Base-by-base conservation (phyloP, 2,888 invertebrate genomes). In the Diachrysia chrysitis region DNA sequence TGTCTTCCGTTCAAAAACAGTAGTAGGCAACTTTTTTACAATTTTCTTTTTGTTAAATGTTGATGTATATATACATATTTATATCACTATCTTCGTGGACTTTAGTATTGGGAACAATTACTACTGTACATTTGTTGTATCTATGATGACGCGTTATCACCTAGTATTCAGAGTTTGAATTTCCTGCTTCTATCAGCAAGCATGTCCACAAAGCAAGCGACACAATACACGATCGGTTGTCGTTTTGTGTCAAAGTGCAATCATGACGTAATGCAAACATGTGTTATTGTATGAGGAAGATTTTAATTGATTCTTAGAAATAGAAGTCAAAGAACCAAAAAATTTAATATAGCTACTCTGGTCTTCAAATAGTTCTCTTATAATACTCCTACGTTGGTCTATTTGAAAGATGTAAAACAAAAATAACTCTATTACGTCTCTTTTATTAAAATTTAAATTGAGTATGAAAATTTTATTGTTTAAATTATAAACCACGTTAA, bases 91-190 rank as follows among this genome's bases (percentile, higher is more conserved):
- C 42, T n/a, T 6, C 42, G 6, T n/a, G 42, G n/a, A n/a, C 42
- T 42, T 42, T n/a, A 42, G 42, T 42, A 42, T 42, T 42, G n/a
- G 37, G 14, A 37, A 16, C 42, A 6, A 42, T 42, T 42, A n/a
- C n/a, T 42, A n/a, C 7, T 42, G 42, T 42, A n/a, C n/a, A 14
- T 37, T 37, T 5, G n/a, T 42, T n/a, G n/a, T 42, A 42, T 42
- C 42, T 42, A 42, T 42, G 42, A 42, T 42, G 42, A 42, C 42
- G n/a, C 42, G n/a, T 42, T n/a, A 42, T 42, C n/a, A 42, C n/a
- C 42, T n/a, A 6, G 42, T 42, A 42, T 42, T 6, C 42, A 1
- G 42, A 42, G 42, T 42, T n/a, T 42, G 42, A 42, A n/a, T 42
- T 42, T 42, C 42, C 42, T 42, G 42, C 6, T n/a, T 42, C 42